These are phyloP conservation scores for Cactoblastis cactorum DNA, from an alignment of 2,888 invertebrate genomes.

Conservation along the genomic window DNA sequence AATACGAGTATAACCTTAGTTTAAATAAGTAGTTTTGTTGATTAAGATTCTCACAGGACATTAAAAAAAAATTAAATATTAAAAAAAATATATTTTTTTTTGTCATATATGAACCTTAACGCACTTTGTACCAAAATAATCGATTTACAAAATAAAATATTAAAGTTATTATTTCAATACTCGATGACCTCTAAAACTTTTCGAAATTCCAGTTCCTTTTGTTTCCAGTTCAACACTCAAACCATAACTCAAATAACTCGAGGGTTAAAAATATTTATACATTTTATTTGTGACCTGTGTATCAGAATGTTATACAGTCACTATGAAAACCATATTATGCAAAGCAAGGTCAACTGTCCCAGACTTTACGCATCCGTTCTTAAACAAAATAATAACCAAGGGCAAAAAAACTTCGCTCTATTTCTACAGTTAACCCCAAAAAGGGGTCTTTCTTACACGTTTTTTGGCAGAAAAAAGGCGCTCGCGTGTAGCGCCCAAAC, in stretches of 20 bases:
- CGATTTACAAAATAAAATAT: no score
- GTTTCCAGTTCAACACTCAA: neutral
- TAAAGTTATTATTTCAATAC: neutral
- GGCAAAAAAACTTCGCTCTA: slow-evolving; percentile 32
- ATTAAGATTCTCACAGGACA: no score
- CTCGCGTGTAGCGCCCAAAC: slow-evolving; percentile 39
- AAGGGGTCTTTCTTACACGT: slow-evolving; percentile 62
- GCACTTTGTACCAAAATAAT: no score
- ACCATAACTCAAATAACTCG: neutral
- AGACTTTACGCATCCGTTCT: slow-evolving; percentile 6
- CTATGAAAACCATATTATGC: neutral
- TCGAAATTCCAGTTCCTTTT: neutral
- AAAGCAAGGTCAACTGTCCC: slow-evolving; percentile 14
- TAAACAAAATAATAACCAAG: neutral
- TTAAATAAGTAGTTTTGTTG: no score
- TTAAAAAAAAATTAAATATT: no score
- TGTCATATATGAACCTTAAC: no score
- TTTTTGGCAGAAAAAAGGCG: slow-evolving; percentile 69
- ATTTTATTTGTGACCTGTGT: slow-evolving; percentile 11
- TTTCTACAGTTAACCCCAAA: slow-evolving; percentile 69
- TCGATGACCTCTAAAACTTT: neutral
- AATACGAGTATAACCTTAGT: no score
- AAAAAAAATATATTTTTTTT: no score
- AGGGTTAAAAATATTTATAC: slow-evolving; percentile 10
- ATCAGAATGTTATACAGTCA: slow-evolving; percentile 1